Evolutionary conservation across 2,797 vertebrate genomes (phyloP).

Genomic region (Syndactyla subalaris): DNA sequence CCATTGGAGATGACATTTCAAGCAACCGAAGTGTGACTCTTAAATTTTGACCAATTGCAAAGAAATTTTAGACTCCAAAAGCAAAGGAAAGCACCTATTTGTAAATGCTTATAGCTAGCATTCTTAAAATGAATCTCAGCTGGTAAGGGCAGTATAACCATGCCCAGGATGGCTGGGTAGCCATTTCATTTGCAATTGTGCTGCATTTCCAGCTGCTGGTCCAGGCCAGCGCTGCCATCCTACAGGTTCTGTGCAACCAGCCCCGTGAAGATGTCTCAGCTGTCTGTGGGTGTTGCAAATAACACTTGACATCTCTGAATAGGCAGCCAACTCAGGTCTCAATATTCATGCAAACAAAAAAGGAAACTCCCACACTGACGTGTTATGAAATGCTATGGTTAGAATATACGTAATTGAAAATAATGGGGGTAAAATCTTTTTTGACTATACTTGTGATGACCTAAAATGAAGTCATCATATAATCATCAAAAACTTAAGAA

Average conservation of each 20-base stretch:
- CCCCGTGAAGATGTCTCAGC: neutral
- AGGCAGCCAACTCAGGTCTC: slow-evolving; percentile 5
- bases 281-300: neutral
- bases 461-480: neutral
- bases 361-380: neutral
- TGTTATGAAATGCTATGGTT: neutral
- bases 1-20: neutral
- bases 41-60: neutral
- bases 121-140: neutral
- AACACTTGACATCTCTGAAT: neutral
- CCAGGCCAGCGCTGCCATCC: neutral
- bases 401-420: neutral
- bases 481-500: neutral
- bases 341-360: neutral
- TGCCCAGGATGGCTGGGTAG: neutral
- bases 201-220: neutral
- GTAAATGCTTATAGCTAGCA: neutral
- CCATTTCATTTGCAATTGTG: neutral
- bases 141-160: neutral
- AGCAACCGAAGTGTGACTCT: neutral
- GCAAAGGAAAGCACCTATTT: neutral
- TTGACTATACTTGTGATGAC: neutral
- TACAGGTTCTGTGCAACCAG: neutral
- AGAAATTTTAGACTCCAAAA: neutral
- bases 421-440: neutral